These are phyloP conservation scores for Turdus rufiventris DNA, from an alignment of 2,113 vertebrate genomes.

Conservation along the genomic window DNA sequence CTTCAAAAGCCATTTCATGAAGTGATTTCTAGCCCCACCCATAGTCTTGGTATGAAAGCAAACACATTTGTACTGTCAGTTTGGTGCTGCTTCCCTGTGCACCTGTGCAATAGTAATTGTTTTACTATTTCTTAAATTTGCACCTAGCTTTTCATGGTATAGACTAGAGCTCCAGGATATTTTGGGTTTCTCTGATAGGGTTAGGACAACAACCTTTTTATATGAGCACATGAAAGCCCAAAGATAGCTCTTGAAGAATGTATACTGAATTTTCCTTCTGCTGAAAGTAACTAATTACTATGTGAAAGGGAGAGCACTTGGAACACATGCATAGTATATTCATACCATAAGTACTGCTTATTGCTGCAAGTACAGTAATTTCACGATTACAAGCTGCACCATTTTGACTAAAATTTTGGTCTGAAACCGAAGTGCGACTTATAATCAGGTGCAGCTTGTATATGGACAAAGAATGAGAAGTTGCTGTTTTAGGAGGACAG, in stretches of 20 bases:
- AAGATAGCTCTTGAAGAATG: not conserved
- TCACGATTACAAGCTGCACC: no score
- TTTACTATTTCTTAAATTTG: not conserved
- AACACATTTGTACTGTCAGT: not conserved
- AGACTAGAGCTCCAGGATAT: not conserved
- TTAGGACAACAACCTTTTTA: not conserved
- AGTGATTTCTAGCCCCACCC: not conserved
- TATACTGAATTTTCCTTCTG: not conserved
- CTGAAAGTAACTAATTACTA: not conserved
- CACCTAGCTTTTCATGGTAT: not conserved
- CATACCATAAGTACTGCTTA: not conserved
- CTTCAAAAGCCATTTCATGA: not conserved
- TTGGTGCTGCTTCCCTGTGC: not conserved
- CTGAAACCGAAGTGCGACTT: no score
- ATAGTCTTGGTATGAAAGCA: not conserved
- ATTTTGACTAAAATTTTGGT: no score
- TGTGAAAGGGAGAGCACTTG: not conserved
- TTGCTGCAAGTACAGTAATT: not conserved
- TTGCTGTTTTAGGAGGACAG: no score
- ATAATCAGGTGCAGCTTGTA: no score
- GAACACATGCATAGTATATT: not conserved
- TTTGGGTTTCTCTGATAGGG: not conserved
- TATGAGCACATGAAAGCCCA: not conserved
- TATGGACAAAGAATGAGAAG: no score
- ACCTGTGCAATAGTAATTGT: not conserved